Percentiles rank a stretch among this genome's conserved stretches.
These are phyloP conservation scores for Drosophila neocordata DNA, from an alignment of 1,140 invertebrate genomes.

Conservation along the genomic window DNA sequence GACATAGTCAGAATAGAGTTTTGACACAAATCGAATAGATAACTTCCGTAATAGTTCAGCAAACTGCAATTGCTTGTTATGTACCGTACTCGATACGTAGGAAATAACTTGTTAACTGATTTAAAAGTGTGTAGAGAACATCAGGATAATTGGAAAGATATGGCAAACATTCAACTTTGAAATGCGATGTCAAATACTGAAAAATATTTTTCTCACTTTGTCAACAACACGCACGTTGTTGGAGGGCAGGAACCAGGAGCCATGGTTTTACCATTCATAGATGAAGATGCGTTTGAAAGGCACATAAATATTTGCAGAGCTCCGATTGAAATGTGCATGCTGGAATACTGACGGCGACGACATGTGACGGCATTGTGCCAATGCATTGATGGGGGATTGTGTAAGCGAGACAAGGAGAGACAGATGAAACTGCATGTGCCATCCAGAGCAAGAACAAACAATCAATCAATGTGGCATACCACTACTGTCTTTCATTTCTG, in stretches of 20 bases:
- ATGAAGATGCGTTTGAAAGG: slow-evolving; percentile 44
- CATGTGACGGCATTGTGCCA: slow-evolving; percentile 21
- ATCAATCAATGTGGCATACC: slow-evolving; percentile 69
- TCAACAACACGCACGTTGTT: not conserved
- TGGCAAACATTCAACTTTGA: not conserved
- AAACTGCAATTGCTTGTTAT: no score
- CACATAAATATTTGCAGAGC: slow-evolving; percentile 58
- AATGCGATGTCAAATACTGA: not conserved
- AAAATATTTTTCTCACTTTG: slow-evolving; percentile 15
- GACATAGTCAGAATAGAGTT: no score
- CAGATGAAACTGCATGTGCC: slow-evolving; percentile 31
- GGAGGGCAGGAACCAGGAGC: not conserved
- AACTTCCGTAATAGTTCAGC: no score
- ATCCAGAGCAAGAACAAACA: slow-evolving; percentile 43
- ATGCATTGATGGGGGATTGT: slow-evolving; percentile 7
- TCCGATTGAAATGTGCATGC: slow-evolving; percentile 63
- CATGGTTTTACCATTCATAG: not conserved
- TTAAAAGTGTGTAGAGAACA: no score
- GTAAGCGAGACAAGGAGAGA: not conserved
- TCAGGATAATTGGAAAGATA: not conserved
- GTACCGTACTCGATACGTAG: no score
- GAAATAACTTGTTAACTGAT: not conserved
- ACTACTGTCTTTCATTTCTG: slow-evolving; percentile 47
- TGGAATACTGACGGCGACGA: not conserved
- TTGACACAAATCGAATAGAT: no score